These are phyloP conservation scores for Gadus chalcogrammus DNA, from an alignment of 2,113 vertebrate genomes.

Conservation along the genomic window DNA sequence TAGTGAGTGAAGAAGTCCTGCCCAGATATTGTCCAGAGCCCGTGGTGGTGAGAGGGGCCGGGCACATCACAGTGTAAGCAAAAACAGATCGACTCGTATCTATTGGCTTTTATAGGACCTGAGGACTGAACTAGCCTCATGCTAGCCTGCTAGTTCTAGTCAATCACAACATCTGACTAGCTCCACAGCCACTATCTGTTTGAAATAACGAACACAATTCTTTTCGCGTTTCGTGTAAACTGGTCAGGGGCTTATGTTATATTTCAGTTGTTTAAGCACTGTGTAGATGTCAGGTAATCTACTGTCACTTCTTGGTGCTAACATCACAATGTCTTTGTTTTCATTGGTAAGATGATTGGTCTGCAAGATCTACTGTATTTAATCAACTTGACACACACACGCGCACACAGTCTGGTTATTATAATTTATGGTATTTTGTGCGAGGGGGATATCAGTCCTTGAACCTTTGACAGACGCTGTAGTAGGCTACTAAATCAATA, in stretches of 20 bases:
- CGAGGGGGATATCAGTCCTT: constrained; percentile 1
- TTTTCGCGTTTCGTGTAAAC: no score
- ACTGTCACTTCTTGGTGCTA: not conserved
- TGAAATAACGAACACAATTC: no score
- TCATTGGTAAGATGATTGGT: not conserved
- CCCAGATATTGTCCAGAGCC: constrained; percentile 88
- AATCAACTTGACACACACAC: no score
- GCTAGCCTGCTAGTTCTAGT: constrained; percentile 49
- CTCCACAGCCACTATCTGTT: no score
- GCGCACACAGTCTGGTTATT: not conserved
- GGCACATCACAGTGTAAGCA: constrained; percentile 98
- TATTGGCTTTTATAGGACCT: constrained; percentile 31
- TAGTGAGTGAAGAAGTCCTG: constrained; percentile 87
- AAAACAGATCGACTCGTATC: constrained; percentile 12
- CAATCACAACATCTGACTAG: constrained; percentile 44
- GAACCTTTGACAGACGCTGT: not conserved
- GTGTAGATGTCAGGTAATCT: not conserved
- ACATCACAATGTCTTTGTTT: not conserved
- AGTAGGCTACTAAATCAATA: not conserved
- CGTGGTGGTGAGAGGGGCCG: constrained; percentile 91
- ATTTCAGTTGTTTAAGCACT: no score
- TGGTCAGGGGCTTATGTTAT: no score
- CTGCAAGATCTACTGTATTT: not conserved
- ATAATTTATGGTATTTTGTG: not conserved
- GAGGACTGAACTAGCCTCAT: constrained; percentile 25